Evolutionary conservation across 2,797 vertebrate genomes (phyloP), one percentile per base, ranked within the genome.

Genomic region (Erethizon dorsatum): DNA sequence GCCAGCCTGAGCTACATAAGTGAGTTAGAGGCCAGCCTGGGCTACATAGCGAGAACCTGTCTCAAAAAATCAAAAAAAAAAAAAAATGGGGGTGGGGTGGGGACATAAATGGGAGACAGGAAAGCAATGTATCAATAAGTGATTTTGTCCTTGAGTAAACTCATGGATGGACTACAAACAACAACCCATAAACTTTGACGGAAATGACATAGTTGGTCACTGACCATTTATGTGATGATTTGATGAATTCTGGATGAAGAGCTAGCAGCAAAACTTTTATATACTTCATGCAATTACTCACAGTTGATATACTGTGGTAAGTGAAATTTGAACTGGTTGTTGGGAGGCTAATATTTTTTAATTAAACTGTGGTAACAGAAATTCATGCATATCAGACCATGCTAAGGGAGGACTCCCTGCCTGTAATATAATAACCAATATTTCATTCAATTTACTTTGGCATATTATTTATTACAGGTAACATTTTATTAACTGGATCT

Each of bases 331-430:
- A 83, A 63, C 54, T 63, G 54, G 24, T 61, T 79, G n/a, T 91
- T 73, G 54, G 31, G 17, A 24, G 69, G 73, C 41, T 82, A 90
- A 91, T 77, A 77, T 59, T 86, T 92, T 91, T 94, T 91, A 69
- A 80, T 90, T 90, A 83, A 91, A 90, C 26, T 4, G 6, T 86
- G 57, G 3, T 88, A 91, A 63, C 37, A 88, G 37, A 94, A 88
- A 88, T 78, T 61, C n/a, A 88, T 88, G 52, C 45, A 33, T 61
- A 31, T 78, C 83, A 86, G 45, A 61, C 47, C 5, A 22, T 6
- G 7, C 24, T 47, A 90, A 86, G 10, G 45, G n/a, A 88, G 14
- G 33, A 13, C 20, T 77, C 9, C 54, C n/a, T 92, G 59, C 69
- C 33, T 90, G 50, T 59, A 73, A 80, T 47, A 91, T 83, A 83